phyloP scores from a whole-genome alignment of 2,113 vertebrate genomes.

The Pagrus major region DNA sequence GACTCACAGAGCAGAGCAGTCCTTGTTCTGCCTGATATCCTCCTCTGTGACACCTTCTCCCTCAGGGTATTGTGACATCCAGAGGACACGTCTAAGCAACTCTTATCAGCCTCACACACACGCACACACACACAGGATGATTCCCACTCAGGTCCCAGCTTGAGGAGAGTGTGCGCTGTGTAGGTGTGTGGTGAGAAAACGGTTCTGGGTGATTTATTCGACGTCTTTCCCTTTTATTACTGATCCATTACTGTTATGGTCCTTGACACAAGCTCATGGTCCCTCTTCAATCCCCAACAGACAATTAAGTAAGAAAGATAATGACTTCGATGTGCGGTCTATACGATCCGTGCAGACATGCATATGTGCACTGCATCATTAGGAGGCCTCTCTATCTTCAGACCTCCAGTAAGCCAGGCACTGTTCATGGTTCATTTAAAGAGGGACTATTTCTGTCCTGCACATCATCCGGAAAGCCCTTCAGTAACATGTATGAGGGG shows the following conservation, averaged over 20 bases:
- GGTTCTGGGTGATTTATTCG: slow-evolving; percentile 44
- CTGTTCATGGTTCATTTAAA: slow-evolving; percentile 73
- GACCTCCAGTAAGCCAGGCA: slow-evolving; percentile 28
- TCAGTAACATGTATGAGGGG: slow-evolving; percentile 38
- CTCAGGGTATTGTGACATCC: slow-evolving; percentile 70
- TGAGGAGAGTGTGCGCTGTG: slow-evolving; percentile 7
- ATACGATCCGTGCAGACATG: slow-evolving; percentile 8
- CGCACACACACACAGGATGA: slow-evolving; percentile 9
- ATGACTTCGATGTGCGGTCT: slow-evolving; percentile 24
- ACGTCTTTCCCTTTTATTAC: slow-evolving; percentile 15
- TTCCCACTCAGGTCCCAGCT: slow-evolving; percentile 14
- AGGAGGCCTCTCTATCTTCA: slow-evolving; percentile 40
- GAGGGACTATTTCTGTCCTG: slow-evolving; percentile 65
- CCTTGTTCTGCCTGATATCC: slow-evolving; percentile 64
- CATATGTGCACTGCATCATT: slow-evolving; percentile 51
- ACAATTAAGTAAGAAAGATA: slow-evolving; percentile 35
- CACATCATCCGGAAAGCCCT: slow-evolving; percentile 60
- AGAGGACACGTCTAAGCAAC: slow-evolving; percentile 73
- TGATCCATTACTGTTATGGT: slow-evolving; percentile 21
- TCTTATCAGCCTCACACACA: slow-evolving; percentile 63
- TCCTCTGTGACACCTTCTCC: slow-evolving; percentile 71
- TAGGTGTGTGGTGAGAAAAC: slow-evolving; percentile 35
- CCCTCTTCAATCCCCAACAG: slow-evolving; percentile 27
- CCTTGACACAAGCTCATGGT: slow-evolving; percentile 16
- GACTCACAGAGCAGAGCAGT: slow-evolving; percentile 58